Conservation (phyloP, 64 coral and sea anemone species). For the Stichodactyla mertensii region DNA sequence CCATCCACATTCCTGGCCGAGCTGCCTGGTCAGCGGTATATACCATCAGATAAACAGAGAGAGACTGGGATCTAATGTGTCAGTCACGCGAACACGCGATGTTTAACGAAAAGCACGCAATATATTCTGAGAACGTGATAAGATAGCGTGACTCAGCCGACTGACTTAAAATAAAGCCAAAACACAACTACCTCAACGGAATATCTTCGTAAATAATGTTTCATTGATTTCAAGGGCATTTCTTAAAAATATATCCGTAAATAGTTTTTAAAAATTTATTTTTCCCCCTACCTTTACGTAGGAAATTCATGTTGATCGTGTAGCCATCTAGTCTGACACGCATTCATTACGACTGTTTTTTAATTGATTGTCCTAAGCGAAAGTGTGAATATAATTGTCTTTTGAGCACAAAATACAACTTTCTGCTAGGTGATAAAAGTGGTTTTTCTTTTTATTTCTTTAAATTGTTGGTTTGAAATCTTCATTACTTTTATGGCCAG, state of each 20-base stretch:
- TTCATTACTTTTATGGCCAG: too few relatives aligned
- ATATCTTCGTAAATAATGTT: neutral
- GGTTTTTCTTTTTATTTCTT: too few relatives aligned
- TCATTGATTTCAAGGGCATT: neutral
- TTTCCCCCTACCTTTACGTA: too few relatives aligned
- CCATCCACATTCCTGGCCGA: constrained; percentile 69
- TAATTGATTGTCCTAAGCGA: neutral
- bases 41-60: constrained; percentile 4
- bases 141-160: neutral
- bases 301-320: neutral
- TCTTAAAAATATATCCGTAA: neutral
- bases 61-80: constrained; percentile 32
- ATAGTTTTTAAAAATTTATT: too few relatives aligned
- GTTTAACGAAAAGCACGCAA: neutral
- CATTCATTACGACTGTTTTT: neutral
- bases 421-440: neutral
- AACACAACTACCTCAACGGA: neutral
- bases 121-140: neutral
- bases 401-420: neutral
- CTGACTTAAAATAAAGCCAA: neutral
- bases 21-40: constrained; percentile 76
- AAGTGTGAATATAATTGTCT: neutral
- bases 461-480: neutral
- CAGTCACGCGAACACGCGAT: neutral
- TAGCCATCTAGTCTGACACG: neutral